Evolutionary conservation across 2,888 invertebrate genomes (phyloP), one percentile per base, ranked within the genome.

Genomic region (Xylota segnis): DNA sequence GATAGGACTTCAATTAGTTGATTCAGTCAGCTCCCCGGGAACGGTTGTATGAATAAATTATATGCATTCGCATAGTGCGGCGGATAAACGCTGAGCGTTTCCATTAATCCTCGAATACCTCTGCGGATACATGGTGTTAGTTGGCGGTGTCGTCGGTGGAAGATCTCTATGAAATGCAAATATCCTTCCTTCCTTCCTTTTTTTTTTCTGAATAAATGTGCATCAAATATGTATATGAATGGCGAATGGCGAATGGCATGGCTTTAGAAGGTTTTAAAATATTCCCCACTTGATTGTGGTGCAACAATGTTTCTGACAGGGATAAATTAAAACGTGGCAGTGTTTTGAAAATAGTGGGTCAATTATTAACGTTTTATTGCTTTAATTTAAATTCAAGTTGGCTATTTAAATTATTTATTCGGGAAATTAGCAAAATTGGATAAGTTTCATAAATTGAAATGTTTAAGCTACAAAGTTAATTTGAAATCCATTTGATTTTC

Each of bases 71-170:
- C 65, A 79, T 72, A 71, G 37, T 71, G 40, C 54, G 45, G 34
- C 18, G 37, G 45, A 52, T 40, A 32, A 40, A n/a, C 4, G 5
- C 2, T n/a, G 9, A n/a, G n/a, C 12, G n/a, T 78, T n/a, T 71
- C 37, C 52, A 77, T 77, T 70, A 77, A 77, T 71, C 34, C 54
- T 37, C 63, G 40, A 71, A 72, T 63, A 78, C 63, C 71, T 37
- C 37, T 56, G 78, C 45, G 78, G 37, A 23, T 66, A 32, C 23
- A 40, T 14, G 45, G 71, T 7, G 45, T 18, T 63, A 52, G 45
- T n/a, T 65, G 45, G 23, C 37, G 47, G 56, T 66, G 29, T 34
- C 50, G 40, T 37, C 37, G 23, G 14, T 18, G 52, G 34, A 27
- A 14, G 9, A 32, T 5, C 23, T 32, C 32, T 70, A 43, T 58